Conservation (phyloP, 2,113 vertebrate genomes). For the Varanus komodoensis region DNA sequence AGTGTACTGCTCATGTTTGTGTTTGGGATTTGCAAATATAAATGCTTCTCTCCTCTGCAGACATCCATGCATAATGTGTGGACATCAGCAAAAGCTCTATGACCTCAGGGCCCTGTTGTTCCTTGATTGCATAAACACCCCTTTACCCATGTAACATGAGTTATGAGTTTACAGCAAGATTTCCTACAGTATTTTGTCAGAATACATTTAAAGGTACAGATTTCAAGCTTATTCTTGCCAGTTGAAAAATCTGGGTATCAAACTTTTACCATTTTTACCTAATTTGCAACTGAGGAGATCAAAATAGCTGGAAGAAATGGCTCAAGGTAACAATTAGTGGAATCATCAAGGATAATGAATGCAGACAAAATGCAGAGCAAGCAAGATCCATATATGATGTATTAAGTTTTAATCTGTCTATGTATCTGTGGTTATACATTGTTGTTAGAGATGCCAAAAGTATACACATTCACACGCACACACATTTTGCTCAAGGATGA, state of each 20-base stretch:
- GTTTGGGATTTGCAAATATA: no score
- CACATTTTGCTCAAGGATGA: not conserved
- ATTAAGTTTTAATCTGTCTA: conserved; percentile 7
- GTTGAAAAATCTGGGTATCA: not conserved
- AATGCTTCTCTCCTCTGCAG: no score
- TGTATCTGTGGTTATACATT: conserved; percentile 16
- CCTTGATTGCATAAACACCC: not conserved
- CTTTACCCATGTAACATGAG: not conserved
- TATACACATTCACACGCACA: not conserved
- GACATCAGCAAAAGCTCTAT: not conserved
- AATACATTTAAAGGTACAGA: not conserved
- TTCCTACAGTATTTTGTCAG: not conserved
- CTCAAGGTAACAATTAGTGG: not conserved
- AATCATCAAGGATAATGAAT: not conserved
- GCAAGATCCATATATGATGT: not conserved
- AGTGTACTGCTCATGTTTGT: no score
- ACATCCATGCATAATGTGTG: not conserved
- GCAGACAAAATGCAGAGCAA: not conserved
- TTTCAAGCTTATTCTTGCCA: not conserved
- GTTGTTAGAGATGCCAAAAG: not conserved
- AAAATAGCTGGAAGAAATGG: not conserved
- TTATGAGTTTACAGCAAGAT: not conserved
- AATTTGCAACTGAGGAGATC: not conserved
- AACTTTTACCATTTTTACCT: not conserved
- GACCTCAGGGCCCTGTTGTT: not conserved